Percentiles rank a stretch among this genome's conserved stretches.
Evolutionary conservation across 2,113 vertebrate species (phyloP).

Genomic region (Corythoichthys intestinalis): DNA sequence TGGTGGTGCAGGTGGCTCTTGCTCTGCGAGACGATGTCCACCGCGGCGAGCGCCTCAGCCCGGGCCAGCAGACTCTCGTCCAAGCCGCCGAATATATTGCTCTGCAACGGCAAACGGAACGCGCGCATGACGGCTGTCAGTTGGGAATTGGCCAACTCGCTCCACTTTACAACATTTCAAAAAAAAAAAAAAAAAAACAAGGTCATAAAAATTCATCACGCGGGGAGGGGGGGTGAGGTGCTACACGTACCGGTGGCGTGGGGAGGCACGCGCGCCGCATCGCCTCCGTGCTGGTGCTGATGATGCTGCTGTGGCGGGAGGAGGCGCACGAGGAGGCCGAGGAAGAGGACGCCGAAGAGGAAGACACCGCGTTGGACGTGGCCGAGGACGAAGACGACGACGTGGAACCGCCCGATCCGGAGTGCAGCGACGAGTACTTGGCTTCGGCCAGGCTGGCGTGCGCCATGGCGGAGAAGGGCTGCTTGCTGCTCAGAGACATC

Average conservation of each 20-base stretch:
- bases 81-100: conserved; percentile 99
- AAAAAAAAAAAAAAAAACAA: conserved; percentile 72
- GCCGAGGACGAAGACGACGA: conserved; percentile 82
- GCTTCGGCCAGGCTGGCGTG: conserved; percentile 88
- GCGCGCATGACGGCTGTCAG: conserved; percentile 93
- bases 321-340: conserved; percentile 79
- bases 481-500: conserved; percentile 99
- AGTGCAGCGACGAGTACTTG: conserved; percentile 87
- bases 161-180: conserved; percentile 83
- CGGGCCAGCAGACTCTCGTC: conserved; percentile 99
- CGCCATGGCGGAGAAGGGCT: conserved; percentile 87
- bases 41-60: conserved; percentile 98
- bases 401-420: conserved; percentile 32
- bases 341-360: conserved; percentile 74
- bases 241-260: conserved; percentile 89
- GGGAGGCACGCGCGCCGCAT: conserved; percentile 94
- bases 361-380: conserved; percentile 38
- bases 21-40: conserved; percentile 97
- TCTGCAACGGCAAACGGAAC: conserved; percentile 99
- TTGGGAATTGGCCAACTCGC: conserved; percentile 80
- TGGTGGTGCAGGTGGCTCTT: conserved; percentile 91
- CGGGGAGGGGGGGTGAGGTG: neutral
- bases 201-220: conserved; percentile 88
- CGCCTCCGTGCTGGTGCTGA: conserved; percentile 82
- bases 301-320: conserved; percentile 74